Evolutionary conservation across 2,888 invertebrate genomes (phyloP).

Genomic region (Celastrina argiolus): DNA sequence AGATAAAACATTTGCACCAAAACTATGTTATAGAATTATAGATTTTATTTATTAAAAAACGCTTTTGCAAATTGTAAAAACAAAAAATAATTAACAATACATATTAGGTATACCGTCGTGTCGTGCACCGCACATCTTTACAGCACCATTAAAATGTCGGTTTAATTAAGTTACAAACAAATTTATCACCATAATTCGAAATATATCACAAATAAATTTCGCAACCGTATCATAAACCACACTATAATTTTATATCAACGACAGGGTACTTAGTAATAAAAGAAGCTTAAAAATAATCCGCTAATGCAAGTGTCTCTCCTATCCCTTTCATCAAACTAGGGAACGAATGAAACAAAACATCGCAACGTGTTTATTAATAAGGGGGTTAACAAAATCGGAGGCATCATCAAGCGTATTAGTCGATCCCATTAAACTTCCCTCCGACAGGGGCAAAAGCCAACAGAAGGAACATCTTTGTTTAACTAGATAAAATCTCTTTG

Average conservation of each 20-base stretch:
- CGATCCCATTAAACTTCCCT: constrained; percentile 71
- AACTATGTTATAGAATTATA: too few relatives aligned
- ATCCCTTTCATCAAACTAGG: constrained; percentile 31
- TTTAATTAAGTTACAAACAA: neutral
- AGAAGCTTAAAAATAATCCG: constrained; percentile 54
- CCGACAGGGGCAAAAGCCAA: constrained; percentile 65
- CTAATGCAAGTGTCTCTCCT: constrained; percentile 42
- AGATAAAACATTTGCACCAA: too few relatives aligned
- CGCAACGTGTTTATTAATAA: constrained; percentile 59
- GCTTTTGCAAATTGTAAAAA: too few relatives aligned
- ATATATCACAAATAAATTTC: neutral
- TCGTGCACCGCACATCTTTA: too few relatives aligned
- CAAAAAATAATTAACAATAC: too few relatives aligned
- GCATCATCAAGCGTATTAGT: constrained; percentile 73
- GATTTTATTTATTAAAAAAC: too few relatives aligned
- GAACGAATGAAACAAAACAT: constrained; percentile 42
- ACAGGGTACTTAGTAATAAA: constrained; percentile 42
- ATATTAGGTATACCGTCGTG: too few relatives aligned
- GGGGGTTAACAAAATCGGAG: constrained; percentile 63
- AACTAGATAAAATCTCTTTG: constrained; percentile 77
- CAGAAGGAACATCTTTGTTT: constrained; percentile 73
- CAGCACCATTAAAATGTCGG: too few relatives aligned
- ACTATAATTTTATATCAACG: constrained; percentile 15
- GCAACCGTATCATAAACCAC: neutral
- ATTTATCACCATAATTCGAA: neutral